These are phyloP conservation scores for Phalacrocorax pelagicus DNA, from an alignment of 2,113 vertebrate genomes.

Conservation along the genomic window DNA sequence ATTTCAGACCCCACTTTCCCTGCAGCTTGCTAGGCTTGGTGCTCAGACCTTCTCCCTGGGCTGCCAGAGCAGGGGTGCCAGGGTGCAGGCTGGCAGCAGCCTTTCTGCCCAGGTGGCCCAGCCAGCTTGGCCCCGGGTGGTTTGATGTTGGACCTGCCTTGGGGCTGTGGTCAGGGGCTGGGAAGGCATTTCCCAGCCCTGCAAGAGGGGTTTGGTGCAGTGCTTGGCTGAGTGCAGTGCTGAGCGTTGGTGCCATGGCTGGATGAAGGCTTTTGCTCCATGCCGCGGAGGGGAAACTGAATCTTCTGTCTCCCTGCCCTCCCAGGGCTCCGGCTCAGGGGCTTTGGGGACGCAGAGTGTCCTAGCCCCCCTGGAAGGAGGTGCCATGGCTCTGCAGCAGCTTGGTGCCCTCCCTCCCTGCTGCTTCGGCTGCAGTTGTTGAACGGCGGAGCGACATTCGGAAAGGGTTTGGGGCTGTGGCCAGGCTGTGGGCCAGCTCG, in stretches of 20 bases:
- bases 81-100: neutral
- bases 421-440: neutral
- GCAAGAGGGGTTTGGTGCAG: neutral
- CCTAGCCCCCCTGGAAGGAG: fast-evolving
- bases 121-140: neutral
- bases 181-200: neutral
- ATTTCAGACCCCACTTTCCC: neutral
- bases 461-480: neutral
- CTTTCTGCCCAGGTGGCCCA: neutral
- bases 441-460: neutral
- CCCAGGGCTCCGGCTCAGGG: neutral
- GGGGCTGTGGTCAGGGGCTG: neutral
- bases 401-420: neutral
- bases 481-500: conserved; percentile 15
- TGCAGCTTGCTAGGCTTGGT: neutral
- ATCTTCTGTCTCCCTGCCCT: neutral
- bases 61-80: neutral
- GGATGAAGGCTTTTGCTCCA: neutral
- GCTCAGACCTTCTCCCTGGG: neutral
- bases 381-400: neutral
- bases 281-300: neutral
- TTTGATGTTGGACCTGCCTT: neutral
- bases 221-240: neutral
- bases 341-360: neutral
- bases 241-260: fast-evolving